Evolutionary conservation across 2,888 invertebrate genomes (phyloP).

Genomic region (Amiota communis): DNA sequence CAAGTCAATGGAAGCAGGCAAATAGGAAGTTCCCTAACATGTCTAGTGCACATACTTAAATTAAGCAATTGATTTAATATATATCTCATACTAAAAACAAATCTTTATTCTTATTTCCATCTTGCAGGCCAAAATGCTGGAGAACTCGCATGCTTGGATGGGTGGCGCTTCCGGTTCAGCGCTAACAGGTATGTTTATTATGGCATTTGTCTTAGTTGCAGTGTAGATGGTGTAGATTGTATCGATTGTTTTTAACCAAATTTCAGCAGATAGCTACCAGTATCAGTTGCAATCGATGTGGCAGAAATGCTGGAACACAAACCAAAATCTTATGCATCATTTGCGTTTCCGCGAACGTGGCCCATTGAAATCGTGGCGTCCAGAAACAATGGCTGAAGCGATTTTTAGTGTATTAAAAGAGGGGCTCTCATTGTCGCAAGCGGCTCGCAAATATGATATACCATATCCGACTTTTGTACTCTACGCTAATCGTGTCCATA

Average conservation of each 20-base stretch:
- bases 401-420: slow-evolving; percentile 94
- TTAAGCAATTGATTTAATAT: slow-evolving; percentile 57
- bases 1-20: slow-evolving; percentile 35
- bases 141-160: slow-evolving; percentile 94
- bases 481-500: slow-evolving; percentile 93
- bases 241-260: background rate
- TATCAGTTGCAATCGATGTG: slow-evolving; percentile 95
- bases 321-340: slow-evolving; percentile 92
- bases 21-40: no score
- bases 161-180: slow-evolving; percentile 82
- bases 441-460: slow-evolving; percentile 94
- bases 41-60: slow-evolving; percentile 27
- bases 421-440: slow-evolving; percentile 90
- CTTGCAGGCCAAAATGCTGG: slow-evolving; percentile 92
- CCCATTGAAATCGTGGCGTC: slow-evolving; percentile 93
- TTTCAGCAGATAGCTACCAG: slow-evolving; percentile 89
- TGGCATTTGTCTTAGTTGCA: background rate
- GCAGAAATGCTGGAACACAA: slow-evolving; percentile 97
- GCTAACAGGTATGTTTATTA: slow-evolving; percentile 85
- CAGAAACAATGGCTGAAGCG: slow-evolving; percentile 95
- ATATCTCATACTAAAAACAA: slow-evolving; percentile 24
- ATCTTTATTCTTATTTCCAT: slow-evolving; percentile 39
- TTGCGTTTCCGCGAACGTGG: slow-evolving; percentile 93
- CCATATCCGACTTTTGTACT: slow-evolving; percentile 95
- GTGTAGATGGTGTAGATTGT: background rate